phyloP scores from a whole-genome alignment of 2,888 invertebrate genomes.

The Tetragonula carbonaria region DNA sequence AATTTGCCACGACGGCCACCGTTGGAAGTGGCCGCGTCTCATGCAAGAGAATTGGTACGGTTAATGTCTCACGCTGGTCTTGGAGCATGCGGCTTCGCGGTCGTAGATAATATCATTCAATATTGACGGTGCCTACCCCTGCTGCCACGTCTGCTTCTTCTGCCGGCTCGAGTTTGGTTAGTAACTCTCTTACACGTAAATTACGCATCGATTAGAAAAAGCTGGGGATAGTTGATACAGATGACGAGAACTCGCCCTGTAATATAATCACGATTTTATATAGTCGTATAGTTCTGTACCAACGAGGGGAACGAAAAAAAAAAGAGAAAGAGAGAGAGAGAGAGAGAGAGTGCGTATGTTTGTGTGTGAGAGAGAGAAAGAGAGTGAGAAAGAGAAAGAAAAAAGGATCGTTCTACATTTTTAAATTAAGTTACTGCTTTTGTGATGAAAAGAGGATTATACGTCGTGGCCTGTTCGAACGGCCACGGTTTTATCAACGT shows the following conservation, averaged over 20 bases:
- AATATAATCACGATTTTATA: constrained; percentile 1
- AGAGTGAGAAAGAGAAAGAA: neutral
- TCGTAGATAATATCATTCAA: constrained; percentile 92
- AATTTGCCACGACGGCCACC: constrained; percentile 96
- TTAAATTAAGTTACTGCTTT: constrained; percentile 41
- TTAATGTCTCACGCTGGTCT: constrained; percentile 95
- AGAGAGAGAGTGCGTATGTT: too few species aligned
- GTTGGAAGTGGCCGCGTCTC: constrained; percentile 95
- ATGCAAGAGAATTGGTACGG: constrained; percentile 94
- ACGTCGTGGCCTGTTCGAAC: neutral
- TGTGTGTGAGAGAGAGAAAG: too few species aligned
- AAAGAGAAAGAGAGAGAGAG: neutral
- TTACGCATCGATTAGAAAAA: constrained; percentile 43
- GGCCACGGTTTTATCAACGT: constrained; percentile 39
- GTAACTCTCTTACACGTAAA: constrained; percentile 62
- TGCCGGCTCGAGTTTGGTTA: constrained; percentile 82
- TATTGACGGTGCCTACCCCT: constrained; percentile 86
- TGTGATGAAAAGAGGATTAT: constrained; percentile 45
- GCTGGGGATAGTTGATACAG: constrained; percentile 54
- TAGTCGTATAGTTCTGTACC: constrained; percentile 10
- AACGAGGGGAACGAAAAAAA: neutral
- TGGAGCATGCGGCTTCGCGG: constrained; percentile 97
- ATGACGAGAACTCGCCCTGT: constrained; percentile 3
- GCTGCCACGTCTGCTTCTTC: constrained; percentile 82
- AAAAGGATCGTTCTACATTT: constrained; percentile 29